Evolutionary conservation across 2,888 invertebrate species (phyloP), one percentile per base, ranked within the genome.

Genomic region (Theristus sp.): DNA sequence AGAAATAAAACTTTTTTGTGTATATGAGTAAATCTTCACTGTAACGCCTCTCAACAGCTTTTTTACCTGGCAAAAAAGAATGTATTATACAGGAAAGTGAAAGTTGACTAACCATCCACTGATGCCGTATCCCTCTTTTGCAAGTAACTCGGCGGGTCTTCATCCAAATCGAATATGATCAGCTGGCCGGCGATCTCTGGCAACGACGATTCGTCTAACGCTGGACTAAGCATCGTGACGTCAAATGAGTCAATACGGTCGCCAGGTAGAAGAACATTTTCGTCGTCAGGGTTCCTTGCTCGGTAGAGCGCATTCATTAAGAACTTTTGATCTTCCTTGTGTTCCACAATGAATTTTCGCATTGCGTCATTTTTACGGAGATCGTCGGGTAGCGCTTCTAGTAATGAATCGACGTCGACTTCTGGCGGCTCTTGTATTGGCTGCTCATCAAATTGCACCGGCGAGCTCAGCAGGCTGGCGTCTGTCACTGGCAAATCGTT

Each of bases 111-210:
- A n/a, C n/a, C n/a, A n/a, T n/a, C n/a, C n/a, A n/a, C n/a, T n/a
- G n/a, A n/a, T n/a, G n/a, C n/a, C n/a, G n/a, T n/a, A n/a, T n/a
- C n/a, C n/a, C n/a, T n/a, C n/a, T n/a, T n/a, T n/a, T n/a, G n/a
- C n/a, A n/a, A n/a, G n/a, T n/a, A n/a, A n/a, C n/a, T n/a, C 20
- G 70, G 71, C n/a, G 71, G 70, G 46, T 69, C 70, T 58, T 72
- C 72, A 59, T 72, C 72, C 61, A 72, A 57, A 62, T 72, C 72
- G 63, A 66, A 72, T 38, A 72, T 68, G 30, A 72, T 57, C 47
- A 72, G 61, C 60, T 73, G 72, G 2, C 72, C 71, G 26, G 71
- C 65, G 31, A 72, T 68, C 67, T 69, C 67, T 26, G 70, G 68
- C 53, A 55, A 55, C 10, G 20, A 6, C 54, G 54, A 22, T 17